Conservation (phyloP, 2,888 invertebrate species). For the Tiphia femorata region DNA sequence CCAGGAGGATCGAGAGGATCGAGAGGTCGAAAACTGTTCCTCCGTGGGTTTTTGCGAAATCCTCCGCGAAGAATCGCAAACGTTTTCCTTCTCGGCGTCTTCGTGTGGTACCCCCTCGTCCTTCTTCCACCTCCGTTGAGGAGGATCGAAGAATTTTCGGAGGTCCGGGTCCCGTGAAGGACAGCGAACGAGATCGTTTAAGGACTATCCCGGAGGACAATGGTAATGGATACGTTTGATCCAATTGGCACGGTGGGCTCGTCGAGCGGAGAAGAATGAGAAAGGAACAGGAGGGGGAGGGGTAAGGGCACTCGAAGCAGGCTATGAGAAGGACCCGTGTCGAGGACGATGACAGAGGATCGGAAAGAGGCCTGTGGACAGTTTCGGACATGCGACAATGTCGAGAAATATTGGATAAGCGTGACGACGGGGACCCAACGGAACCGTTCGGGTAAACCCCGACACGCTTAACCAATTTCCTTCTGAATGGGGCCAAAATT, state of each 20-base stretch:
- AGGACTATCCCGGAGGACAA: too few relatives aligned
- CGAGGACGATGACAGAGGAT: constrained; percentile 42
- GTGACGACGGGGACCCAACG: constrained; percentile 40
- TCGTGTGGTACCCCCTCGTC: too few relatives aligned
- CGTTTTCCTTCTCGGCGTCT: too few relatives aligned
- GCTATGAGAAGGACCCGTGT: constrained; percentile 13
- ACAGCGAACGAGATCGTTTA: too few relatives aligned
- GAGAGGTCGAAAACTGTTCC: constrained; percentile 58
- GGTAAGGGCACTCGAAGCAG: too few relatives aligned
- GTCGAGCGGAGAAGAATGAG: too few relatives aligned
- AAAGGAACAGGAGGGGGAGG: too few relatives aligned
- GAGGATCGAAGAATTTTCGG: too few relatives aligned
- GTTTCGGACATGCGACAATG: constrained; percentile 47
- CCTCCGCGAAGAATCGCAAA: background rate
- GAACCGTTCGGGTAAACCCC: constrained; percentile 26
- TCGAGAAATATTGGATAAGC: constrained; percentile 59
- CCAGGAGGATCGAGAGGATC: constrained; percentile 45
- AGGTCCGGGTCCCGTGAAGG: too few relatives aligned
- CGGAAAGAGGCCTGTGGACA: constrained; percentile 18
- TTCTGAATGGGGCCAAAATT: constrained; percentile 50
- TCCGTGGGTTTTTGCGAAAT: constrained; percentile 44
- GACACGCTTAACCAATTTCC: constrained; percentile 60
- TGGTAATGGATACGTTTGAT: constrained; percentile 68
- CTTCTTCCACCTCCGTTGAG: too few relatives aligned
- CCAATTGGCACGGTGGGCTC: constrained; percentile 59